Conservation (phyloP, 2,113 vertebrate species). For the Benitochromis conjunctus region DNA sequence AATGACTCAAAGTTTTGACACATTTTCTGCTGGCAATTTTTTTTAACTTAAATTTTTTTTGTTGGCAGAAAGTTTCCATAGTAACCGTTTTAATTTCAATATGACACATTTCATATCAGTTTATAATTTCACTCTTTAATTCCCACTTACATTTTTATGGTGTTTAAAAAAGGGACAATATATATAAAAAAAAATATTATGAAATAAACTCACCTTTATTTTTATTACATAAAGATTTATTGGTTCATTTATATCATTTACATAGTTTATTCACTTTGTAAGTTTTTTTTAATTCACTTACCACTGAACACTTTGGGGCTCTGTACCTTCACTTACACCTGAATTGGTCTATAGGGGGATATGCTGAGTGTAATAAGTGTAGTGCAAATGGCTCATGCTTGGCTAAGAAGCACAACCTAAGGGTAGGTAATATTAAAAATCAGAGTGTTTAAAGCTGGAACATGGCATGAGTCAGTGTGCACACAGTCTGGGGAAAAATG, state of each 20-base stretch:
- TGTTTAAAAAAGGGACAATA: neutral
- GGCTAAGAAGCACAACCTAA: neutral
- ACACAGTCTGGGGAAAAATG: neutral
- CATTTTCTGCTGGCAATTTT: neutral
- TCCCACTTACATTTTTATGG: neutral
- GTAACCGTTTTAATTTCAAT: neutral
- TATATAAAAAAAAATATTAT: neutral
- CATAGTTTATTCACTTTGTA: neutral
- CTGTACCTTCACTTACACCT: neutral
- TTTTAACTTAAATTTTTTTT: rapidly evolving
- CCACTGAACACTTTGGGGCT: neutral
- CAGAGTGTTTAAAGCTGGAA: neutral
- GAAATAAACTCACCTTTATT: neutral
- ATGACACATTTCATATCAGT: neutral
- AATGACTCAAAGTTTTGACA: neutral
- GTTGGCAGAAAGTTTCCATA: neutral
- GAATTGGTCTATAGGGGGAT: neutral
- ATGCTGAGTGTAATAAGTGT: neutral
- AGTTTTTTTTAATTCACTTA: neutral
- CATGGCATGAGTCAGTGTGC: neutral
- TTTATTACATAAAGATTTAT: neutral
- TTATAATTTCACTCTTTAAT: neutral
- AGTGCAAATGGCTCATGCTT: constrained; percentile 14
- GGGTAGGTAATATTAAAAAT: neutral
- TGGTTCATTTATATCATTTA: neutral